These are phyloP conservation scores for Desmodus rotundus DNA, from an alignment of 2,113 vertebrate species.

Conservation along the genomic window DNA sequence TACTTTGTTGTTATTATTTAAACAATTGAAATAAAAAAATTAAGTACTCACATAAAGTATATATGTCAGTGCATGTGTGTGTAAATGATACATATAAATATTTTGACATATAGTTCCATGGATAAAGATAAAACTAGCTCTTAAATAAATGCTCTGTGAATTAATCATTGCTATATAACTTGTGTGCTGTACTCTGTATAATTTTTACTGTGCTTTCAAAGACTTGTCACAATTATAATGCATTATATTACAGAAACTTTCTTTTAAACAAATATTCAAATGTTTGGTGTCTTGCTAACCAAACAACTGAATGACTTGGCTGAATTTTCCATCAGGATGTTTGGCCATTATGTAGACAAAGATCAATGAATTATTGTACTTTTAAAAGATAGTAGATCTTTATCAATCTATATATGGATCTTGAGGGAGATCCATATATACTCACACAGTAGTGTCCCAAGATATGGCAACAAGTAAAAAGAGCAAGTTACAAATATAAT, in stretches of 20 bases:
- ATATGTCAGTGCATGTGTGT: neutral
- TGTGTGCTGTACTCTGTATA: neutral
- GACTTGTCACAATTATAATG: neutral
- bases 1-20: neutral
- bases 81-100: neutral
- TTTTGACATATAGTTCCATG: neutral
- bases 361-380: neutral
- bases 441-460: neutral
- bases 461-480: neutral
- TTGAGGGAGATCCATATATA: too few relatives aligned
- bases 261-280: constrained; percentile 5
- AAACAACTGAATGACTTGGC: constrained; percentile 13
- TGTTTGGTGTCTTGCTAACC: neutral
- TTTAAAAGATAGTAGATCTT: too few relatives aligned
- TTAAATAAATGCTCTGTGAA: neutral
- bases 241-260: neutral
- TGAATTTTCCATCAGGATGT: neutral
- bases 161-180: neutral
- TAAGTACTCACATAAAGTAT: neutral
- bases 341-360: neutral
- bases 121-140: neutral
- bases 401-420: too few relatives aligned
- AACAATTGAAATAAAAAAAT: neutral
- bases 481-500: neutral
- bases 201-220: neutral